phyloP scores from a whole-genome alignment of 2,797 vertebrate species.

The Silurus aristotelis region DNA sequence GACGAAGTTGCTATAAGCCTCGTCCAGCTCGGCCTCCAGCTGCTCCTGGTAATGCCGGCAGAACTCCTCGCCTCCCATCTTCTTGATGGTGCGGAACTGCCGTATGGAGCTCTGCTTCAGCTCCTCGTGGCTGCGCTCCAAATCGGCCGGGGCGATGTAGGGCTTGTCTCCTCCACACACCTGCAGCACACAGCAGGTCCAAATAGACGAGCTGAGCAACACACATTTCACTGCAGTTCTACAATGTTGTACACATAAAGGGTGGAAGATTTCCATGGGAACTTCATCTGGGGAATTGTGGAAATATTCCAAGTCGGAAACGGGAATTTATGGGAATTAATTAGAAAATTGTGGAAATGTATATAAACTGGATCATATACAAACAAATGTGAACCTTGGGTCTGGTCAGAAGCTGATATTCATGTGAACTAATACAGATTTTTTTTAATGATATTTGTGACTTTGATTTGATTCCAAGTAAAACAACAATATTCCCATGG shows the following conservation, averaged over 20 bases:
- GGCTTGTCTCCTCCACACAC: conserved; percentile 96
- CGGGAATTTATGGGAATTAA: no score
- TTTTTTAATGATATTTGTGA: no score
- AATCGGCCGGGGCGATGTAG: conserved; percentile 90
- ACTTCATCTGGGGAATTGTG: no score
- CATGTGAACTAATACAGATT: no score
- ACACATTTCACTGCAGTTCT: not conserved
- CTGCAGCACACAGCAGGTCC: conserved; percentile 65
- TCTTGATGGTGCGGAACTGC: conserved; percentile 91
- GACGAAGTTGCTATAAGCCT: conserved; percentile 87
- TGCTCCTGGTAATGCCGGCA: conserved; percentile 92
- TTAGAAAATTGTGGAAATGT: no score
- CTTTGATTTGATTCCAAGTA: no score
- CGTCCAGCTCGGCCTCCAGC: conserved; percentile 88
- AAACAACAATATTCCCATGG: no score
- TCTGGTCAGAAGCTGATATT: no score
- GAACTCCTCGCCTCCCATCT: conserved; percentile 98
- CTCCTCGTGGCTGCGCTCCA: conserved; percentile 86
- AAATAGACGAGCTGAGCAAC: not conserved
- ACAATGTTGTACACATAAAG: not conserved
- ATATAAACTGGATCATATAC: no score
- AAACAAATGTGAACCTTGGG: no score
- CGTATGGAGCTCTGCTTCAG: conserved; percentile 79
- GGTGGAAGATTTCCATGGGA: no score
- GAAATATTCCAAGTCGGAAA: no score